These are phyloP conservation scores for Rhodinocichla rosea DNA, from an alignment of 2,113 vertebrate species.

Conservation along the genomic window DNA sequence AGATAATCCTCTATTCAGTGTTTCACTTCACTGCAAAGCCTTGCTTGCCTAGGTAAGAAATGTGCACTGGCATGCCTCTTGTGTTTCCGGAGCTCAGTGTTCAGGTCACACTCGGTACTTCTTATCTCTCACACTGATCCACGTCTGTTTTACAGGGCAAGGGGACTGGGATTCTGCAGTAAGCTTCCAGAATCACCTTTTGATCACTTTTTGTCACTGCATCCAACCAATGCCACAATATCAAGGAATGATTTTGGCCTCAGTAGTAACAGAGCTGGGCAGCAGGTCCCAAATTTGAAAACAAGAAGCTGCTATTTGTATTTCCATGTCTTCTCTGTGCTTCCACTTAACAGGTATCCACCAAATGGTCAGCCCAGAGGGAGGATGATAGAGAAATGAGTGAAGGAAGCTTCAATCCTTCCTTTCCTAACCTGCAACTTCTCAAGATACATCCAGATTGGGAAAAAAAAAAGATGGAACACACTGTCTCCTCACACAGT, in stretches of 20 bases:
- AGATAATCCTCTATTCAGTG: neutral
- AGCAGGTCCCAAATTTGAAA: neutral
- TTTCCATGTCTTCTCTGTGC: neutral
- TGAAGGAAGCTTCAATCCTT: neutral
- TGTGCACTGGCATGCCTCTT: neutral
- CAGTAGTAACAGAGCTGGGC: neutral
- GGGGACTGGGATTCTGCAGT: neutral
- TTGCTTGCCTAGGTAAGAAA: neutral
- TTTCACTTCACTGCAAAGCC: neutral
- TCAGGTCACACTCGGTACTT: fast-evolving
- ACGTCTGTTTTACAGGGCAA: neutral
- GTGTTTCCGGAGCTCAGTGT: neutral
- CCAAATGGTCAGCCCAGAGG: neutral
- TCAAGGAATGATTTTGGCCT: neutral
- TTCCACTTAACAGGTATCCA: neutral
- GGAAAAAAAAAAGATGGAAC: neutral
- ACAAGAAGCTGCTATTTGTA: neutral
- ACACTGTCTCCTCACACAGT: neutral
- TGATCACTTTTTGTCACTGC: neutral
- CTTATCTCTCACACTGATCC: neutral
- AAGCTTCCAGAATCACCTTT: neutral
- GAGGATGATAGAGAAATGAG: neutral
- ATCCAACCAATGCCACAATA: neutral
- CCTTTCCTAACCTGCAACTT: neutral
- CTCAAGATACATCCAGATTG: neutral